Evolutionary conservation across 2,113 vertebrate species (phyloP), one percentile per base, ranked within the genome.

Genomic region (Nyctibius bracteatus): DNA sequence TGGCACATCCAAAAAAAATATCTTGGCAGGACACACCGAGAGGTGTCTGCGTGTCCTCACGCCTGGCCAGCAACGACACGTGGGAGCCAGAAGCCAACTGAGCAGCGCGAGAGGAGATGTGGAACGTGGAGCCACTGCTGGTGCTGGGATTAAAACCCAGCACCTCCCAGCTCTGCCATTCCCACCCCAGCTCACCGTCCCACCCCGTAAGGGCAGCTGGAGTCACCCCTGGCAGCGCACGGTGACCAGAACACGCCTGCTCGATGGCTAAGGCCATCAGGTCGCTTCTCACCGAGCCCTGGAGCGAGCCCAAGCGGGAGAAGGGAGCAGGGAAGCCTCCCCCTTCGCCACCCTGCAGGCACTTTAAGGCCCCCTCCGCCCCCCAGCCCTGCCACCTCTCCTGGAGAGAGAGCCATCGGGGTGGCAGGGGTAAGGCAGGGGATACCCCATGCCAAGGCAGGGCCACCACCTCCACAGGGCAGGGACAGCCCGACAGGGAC

Each of bases 1-100:
- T 68, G 87, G 84, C 93, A 89, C 70, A 23, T 70, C 20, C 20
- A 4, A 25, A 61, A 65, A 54, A 35, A 46, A 30, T 68, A n/a
- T n/a, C 70, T 95, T 96, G 96, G 93, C 90, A 94, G 92, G 63
- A 79, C 43, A 77, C 3, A 4, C 2, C 0, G 3, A 75, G 82
- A 92, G 82, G 81, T 93, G 59, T 93, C 82, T 90, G 94, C 47
- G 0, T 83, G 88, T 88, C 95, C 89, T 94, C 91, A 66, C 6
- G 51, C 80, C 62, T 7, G 14, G 63, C 54, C 58, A 86, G 81
- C 62, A 92, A 9, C 3, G 23, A 92, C 78, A 84, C 41, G 24
- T 58, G 20, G 58, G 87, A 78, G 78, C 33, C 71, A 74, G 85
- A 18, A 77, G 86, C 82, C 73, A 46, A 73, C 59, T 39, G 63